Evolutionary conservation across 2,888 invertebrate species (phyloP).

Genomic region (Saturnia pavonia): DNA sequence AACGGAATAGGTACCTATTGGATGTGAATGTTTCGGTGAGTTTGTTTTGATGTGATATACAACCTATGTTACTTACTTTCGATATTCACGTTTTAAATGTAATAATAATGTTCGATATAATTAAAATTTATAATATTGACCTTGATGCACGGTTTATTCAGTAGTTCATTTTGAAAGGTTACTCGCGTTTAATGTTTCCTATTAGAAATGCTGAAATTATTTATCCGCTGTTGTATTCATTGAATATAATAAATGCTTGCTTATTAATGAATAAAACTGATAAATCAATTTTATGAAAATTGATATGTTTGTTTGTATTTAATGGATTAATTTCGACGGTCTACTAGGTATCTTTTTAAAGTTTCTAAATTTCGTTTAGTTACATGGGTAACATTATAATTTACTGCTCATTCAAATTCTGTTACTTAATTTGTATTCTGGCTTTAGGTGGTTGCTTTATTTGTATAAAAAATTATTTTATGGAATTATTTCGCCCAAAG

Average conservation of each 20-base stretch:
- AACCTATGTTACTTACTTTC: conserved; percentile 45
- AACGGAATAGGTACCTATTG: conserved; percentile 65
- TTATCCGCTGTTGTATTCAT: conserved; percentile 38
- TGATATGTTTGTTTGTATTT: too few relatives aligned
- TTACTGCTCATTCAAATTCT: too few relatives aligned
- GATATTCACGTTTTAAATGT: conserved; percentile 51
- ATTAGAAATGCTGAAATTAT: conserved; percentile 33
- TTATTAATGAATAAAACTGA: not conserved
- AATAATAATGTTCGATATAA: conserved; percentile 37
- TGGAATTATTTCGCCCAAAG: too few relatives aligned
- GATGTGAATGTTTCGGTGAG: conserved; percentile 71
- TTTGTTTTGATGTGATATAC: conserved; percentile 59
- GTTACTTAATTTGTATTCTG: too few relatives aligned
- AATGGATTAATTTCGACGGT: too few relatives aligned
- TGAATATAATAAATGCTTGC: not conserved
- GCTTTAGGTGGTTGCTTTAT: too few relatives aligned
- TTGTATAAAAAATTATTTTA: too few relatives aligned
- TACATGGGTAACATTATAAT: too few relatives aligned
- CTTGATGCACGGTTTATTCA: conserved; percentile 57
- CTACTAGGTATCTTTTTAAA: too few relatives aligned
- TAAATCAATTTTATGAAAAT: not conserved
- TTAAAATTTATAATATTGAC: conserved; percentile 45
- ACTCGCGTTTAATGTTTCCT: conserved; percentile 52
- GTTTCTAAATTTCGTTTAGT: too few relatives aligned
- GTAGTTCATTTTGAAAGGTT: conserved; percentile 61